Evolutionary conservation across 2,888 invertebrate genomes (phyloP).

Genomic region (Brenthis ino): DNA sequence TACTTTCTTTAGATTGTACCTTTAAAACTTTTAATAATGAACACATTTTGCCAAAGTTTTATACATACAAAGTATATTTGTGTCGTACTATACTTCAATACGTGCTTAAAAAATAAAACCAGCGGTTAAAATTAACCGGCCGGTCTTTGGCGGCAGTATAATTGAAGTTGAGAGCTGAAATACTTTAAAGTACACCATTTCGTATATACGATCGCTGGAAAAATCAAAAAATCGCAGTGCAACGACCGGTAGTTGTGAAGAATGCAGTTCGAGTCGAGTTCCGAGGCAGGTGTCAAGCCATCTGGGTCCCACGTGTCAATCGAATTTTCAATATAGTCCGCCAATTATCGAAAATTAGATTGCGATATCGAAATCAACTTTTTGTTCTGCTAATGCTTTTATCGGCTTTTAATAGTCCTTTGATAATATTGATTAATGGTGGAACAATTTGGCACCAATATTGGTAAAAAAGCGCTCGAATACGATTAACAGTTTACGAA

Average conservation of each 20-base stretch:
- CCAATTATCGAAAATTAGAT: slow-evolving; percentile 60
- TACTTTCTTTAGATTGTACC: too few species aligned
- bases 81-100: neutral
- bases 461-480: slow-evolving; percentile 15
- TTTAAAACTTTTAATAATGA: too few species aligned
- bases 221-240: slow-evolving; percentile 41
- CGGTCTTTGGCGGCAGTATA: slow-evolving; percentile 28
- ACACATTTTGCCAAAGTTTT: neutral
- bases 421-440: slow-evolving; percentile 36
- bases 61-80: neutral
- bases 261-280: slow-evolving; percentile 68
- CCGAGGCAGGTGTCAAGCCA: slow-evolving; percentile 73
- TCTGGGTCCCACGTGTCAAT: slow-evolving; percentile 69
- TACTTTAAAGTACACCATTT: slow-evolving; percentile 32
- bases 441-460: slow-evolving; percentile 21
- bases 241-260: slow-evolving; percentile 62
- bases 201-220: slow-evolving; percentile 30
- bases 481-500: slow-evolving; percentile 11
- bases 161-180: slow-evolving; percentile 28
- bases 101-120: neutral
- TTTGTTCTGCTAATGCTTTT: slow-evolving; percentile 43
- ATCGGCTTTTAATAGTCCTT: slow-evolving; percentile 50
- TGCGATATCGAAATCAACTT: slow-evolving; percentile 39
- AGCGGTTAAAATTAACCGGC: slow-evolving; percentile 16
- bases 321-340: slow-evolving; percentile 54